Conservation (phyloP, 2,113 vertebrate species). For the Thunnus thynnus region DNA sequence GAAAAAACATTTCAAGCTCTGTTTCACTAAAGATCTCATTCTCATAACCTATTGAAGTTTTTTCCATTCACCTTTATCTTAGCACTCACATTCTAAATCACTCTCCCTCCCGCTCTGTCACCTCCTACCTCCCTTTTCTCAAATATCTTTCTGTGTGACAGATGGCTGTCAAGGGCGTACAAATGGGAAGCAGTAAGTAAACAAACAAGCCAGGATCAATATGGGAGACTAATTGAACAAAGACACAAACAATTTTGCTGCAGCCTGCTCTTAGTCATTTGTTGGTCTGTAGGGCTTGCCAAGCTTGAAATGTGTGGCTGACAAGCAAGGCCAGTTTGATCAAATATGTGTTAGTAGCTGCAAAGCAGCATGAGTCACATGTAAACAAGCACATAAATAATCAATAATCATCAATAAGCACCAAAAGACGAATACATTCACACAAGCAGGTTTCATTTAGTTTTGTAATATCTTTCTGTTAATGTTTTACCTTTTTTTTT, state of each 20-base stretch:
- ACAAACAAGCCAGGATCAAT: conserved; percentile 78
- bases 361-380: conserved; percentile 5
- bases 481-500: not conserved
- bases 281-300: conserved; percentile 23
- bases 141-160: conserved; percentile 56
- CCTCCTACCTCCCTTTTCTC: conserved; percentile 53
- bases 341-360: conserved; percentile 32
- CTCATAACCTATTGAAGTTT: conserved; percentile 50
- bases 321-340: conserved; percentile 32
- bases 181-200: conserved; percentile 69
- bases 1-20: conserved; percentile 45
- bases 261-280: conserved; percentile 62
- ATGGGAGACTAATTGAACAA: conserved; percentile 75
- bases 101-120: conserved; percentile 37
- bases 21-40: conserved; percentile 14
- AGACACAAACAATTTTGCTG: conserved; percentile 70
- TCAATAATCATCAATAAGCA: conserved; percentile 6
- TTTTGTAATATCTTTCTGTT: not conserved
- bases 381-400: not conserved
- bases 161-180: conserved; percentile 72
- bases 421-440: not conserved
- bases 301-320: conserved; percentile 43
- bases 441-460: not conserved
- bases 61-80: conserved; percentile 46
- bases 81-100: conserved; percentile 27